Evolutionary conservation across 1,140 invertebrate species (phyloP).

Genomic region (Lanistes nyassanus): DNA sequence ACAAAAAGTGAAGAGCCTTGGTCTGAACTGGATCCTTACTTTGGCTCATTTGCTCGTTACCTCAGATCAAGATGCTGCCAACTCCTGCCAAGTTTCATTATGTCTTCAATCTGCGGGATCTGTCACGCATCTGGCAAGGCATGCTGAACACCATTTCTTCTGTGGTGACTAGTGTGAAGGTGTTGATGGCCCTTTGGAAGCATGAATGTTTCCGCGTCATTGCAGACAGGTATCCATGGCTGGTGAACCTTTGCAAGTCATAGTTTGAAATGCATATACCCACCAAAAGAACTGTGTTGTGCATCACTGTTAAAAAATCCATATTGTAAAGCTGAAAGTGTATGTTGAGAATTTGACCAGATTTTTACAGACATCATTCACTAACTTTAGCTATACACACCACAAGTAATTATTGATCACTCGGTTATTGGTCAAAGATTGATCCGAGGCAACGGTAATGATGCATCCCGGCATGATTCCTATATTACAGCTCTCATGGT

Average conservation of each 20-base stretch:
- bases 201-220: constrained; percentile 90
- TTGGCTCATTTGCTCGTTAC: no score
- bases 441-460: no score
- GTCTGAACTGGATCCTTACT: no score
- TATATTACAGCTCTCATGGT: no score
- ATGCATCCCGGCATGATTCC: no score
- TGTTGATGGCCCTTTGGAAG: constrained; percentile 84
- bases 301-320: neutral
- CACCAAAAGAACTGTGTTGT: neutral
- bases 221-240: constrained; percentile 78
- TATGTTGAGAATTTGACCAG: no score
- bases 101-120: constrained; percentile 91
- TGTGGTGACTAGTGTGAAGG: constrained; percentile 67
- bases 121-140: constrained; percentile 95
- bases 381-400: no score
- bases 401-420: no score
- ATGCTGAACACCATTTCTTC: constrained; percentile 77
- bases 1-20: no score
- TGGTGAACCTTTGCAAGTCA: neutral
- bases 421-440: no score
- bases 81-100: constrained; percentile 97
- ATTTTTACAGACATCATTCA: no score
- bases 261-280: neutral
- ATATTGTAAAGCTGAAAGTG: no score
- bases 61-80: constrained; percentile 77